Evolutionary conservation across 2,888 invertebrate genomes (phyloP).

Genomic region (Synergus gifuensis): DNA sequence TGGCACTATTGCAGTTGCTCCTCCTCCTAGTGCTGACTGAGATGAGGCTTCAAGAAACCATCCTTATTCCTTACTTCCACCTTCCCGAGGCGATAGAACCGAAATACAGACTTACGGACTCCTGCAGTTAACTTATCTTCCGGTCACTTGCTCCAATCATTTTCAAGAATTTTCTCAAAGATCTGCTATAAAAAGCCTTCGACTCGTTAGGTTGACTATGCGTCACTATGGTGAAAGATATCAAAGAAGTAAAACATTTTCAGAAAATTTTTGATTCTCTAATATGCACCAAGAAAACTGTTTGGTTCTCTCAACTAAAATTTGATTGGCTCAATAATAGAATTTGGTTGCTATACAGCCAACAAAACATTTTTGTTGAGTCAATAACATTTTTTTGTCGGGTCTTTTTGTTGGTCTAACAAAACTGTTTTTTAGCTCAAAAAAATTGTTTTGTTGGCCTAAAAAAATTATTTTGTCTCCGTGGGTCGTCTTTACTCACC

Average conservation of each 20-base stretch:
- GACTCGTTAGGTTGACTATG: neutral
- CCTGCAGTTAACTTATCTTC: neutral
- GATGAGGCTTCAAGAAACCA: conserved; percentile 15
- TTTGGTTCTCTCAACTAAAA: no score
- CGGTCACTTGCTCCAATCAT: conserved; percentile 11
- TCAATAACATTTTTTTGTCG: no score
- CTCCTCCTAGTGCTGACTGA: neutral
- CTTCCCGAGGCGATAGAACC: neutral
- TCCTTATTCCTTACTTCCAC: neutral
- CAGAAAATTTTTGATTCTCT: neutral
- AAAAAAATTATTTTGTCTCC: no score
- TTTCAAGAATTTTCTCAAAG: neutral
- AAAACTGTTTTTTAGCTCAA: no score
- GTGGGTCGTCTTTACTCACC: no score
- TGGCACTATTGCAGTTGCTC: neutral
- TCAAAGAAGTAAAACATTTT: neutral
- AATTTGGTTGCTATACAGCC: no score
- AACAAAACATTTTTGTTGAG: no score
- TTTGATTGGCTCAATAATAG: no score
- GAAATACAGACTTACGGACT: neutral
- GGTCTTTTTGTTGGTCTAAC: no score
- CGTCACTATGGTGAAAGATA: neutral
- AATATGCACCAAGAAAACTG: neutral
- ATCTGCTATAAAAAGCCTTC: neutral
- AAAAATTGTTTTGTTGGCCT: no score